These are phyloP conservation scores for Eilema depressum DNA, from an alignment of 2,888 invertebrate species.

Conservation along the genomic window DNA sequence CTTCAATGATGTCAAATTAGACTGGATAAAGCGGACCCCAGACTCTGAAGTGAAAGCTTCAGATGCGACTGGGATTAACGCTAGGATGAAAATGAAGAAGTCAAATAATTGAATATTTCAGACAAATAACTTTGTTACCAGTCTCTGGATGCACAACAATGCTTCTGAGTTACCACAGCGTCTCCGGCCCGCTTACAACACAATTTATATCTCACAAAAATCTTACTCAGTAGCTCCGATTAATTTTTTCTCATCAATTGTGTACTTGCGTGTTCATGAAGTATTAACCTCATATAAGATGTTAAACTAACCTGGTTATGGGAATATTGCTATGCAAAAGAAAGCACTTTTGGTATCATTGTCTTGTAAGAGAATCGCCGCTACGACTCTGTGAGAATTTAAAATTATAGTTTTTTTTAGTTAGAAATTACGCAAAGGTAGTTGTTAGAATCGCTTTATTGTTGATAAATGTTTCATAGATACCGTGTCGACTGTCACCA, in stretches of 20 bases:
- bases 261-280: slow-evolving; percentile 49
- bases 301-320: slow-evolving; percentile 44
- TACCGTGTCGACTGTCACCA: neutral
- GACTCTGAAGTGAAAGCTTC: no score
- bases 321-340: slow-evolving; percentile 46
- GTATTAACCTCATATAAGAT: slow-evolving; percentile 54
- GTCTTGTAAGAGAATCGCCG: slow-evolving; percentile 38
- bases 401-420: neutral
- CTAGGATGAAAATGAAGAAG: no score
- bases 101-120: no score
- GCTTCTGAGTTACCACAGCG: neutral
- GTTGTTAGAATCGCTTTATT: neutral
- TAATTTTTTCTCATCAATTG: slow-evolving; percentile 48
- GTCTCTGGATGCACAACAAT: neutral
- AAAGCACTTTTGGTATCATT: slow-evolving; percentile 39
- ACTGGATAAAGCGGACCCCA: no score
- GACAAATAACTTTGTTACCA: no score
- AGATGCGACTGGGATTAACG: no score
- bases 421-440: slow-evolving; percentile 7
- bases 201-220: slow-evolving; percentile 10
- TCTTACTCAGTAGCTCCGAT: slow-evolving; percentile 16
- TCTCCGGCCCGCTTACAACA: neutral
- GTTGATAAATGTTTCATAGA: neutral
- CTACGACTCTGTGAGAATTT: slow-evolving; percentile 33
- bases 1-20: no score